Base-by-base conservation (phyloP, 92 coral and sea anemone genomes). In the Galaxea fascicularis region DNA sequence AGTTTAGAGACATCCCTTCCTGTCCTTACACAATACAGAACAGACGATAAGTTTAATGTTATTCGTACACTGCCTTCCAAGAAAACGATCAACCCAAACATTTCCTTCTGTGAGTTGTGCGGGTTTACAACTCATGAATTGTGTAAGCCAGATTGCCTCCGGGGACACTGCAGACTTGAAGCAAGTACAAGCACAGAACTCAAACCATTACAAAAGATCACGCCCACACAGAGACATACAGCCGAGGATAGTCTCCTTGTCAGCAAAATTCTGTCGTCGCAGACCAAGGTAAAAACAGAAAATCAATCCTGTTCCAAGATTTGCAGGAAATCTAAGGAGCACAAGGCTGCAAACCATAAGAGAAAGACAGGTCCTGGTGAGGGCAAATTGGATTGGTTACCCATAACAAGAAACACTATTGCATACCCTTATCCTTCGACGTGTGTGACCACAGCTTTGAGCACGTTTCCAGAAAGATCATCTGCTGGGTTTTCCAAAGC, bases 381-480 rank as follows among this genome's bases (percentile, higher is more conserved):
- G 64, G 74, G 87, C 22, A 83, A 90, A 22, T 90, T 97, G 60
- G 96, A 97, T 82, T 97, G 99, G 99, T 88, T 95, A 16, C 99
- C 99, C 0, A 97, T 97, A n/a, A 96, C 99, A 4, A 91, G 92
- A 25, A 94, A 91, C 64, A 89, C 97, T 16, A 66, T 94, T 35
- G 93, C 87, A 1, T 94, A 94, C 73, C 94, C 95, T 12, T 84
- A 80, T 56, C 86, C 86, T 12, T 78, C 93, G 26, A 51, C 39
- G 1, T 18, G 47, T 9, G 29, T 31, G 49, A 57, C 49, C 49
- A 76, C 62, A 4, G 24, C 39, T 41, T 81, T 85, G 31, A 74
- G 62, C 12, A 83, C 65, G 16, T 84, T 92, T 68, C 94, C 91
- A 29, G 95, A 85, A 11, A 83, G 88, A 46, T 45, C 89, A 21